These are phyloP conservation scores for Phocides pigmalion DNA, from an alignment of 1,140 invertebrate species.

Conservation along the genomic window DNA sequence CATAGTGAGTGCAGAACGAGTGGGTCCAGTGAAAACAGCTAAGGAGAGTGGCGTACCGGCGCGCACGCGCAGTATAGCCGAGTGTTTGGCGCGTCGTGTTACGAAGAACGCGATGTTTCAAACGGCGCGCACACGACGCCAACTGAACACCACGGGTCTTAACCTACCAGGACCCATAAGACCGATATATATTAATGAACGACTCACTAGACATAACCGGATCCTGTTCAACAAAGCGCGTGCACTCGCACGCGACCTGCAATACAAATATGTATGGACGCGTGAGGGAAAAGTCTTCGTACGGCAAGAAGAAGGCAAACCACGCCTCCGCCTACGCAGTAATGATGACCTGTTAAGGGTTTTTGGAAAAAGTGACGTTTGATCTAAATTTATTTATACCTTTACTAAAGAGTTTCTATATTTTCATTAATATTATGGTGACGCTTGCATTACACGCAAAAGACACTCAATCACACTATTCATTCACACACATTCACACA, in stretches of 20 bases:
- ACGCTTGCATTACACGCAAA: no score
- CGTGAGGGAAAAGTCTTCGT: slow-evolving; percentile 20
- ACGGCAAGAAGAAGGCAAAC: slow-evolving; percentile 15
- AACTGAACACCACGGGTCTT: neutral
- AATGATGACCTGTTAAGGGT: neutral
- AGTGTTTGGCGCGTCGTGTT: neutral
- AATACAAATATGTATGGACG: slow-evolving; percentile 34
- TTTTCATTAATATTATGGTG: no score
- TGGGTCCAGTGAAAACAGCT: neutral
- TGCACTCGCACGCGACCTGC: neutral
- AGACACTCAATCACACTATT: no score
- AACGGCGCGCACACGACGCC: neutral
- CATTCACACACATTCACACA: no score
- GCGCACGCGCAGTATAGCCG: neutral
- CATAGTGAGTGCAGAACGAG: slow-evolving; percentile 7
- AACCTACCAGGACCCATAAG: neutral
- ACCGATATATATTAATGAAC: slow-evolving; percentile 24
- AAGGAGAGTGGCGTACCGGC: neutral
- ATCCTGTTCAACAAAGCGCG: slow-evolving; percentile 19
- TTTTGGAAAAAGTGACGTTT: slow-evolving; percentile 3
- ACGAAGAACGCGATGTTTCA: neutral
- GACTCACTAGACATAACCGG: slow-evolving; percentile 27
- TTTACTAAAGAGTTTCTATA: slow-evolving; percentile 8
- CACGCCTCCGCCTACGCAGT: neutral
- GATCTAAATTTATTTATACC: neutral